Evolutionary conservation across 2,797 vertebrate genomes (phyloP).

Genomic region (Bradypodion pumilum): DNA sequence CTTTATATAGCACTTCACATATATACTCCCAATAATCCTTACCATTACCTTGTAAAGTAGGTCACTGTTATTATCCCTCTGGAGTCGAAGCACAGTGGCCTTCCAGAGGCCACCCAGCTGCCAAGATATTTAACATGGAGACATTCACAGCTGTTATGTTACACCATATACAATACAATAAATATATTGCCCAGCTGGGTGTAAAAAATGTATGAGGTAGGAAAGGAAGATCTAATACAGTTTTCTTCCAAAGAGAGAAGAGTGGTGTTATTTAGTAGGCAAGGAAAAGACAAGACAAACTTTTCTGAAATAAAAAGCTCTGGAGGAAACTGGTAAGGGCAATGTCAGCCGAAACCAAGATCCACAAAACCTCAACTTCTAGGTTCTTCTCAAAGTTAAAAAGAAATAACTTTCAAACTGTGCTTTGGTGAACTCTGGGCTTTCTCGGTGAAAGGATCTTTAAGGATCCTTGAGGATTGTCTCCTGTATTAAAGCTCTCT

Average conservation of each 20-base stretch:
- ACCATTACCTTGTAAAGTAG: constrained; percentile 18
- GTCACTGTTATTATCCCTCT: constrained; percentile 18
- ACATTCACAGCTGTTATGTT: neutral
- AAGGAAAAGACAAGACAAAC: neutral
- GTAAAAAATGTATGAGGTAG: neutral
- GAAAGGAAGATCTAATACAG: neutral
- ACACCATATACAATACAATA: no score
- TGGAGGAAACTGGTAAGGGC: neutral
- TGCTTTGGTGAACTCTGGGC: neutral
- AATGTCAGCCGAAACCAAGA: neutral
- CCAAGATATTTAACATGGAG: neutral
- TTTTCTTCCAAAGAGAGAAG: neutral
- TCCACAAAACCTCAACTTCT: no score
- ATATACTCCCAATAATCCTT: constrained; percentile 11
- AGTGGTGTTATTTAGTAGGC: neutral
- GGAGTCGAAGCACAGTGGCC: neutral
- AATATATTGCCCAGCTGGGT: neutral
- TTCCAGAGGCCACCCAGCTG: constrained; percentile 1
- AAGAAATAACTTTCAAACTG: neutral
- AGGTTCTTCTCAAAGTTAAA: neutral
- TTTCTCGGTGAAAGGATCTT: neutral
- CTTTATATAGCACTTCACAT: neutral
- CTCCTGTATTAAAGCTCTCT: neutral
- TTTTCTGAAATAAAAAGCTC: neutral
- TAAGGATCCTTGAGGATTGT: no score